A percentile compares a stretch with the other conserved stretches of the same genome.
These are phyloP conservation scores for Trichechus manatus DNA, from an alignment of 2,113 vertebrate species.

Conservation along the genomic window DNA sequence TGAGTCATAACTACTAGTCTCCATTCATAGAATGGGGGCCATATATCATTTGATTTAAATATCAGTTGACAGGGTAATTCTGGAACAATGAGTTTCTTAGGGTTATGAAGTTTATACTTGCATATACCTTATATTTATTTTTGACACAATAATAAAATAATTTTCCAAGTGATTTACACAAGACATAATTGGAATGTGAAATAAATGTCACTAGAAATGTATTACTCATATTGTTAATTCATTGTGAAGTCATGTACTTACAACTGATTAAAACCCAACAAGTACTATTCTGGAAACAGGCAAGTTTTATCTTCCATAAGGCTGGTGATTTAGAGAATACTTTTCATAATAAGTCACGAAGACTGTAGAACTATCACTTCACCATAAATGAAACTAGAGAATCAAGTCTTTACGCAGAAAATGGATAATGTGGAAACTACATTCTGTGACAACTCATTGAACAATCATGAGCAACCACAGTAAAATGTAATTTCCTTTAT, in stretches of 20 bases:
- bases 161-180: slow-evolving; percentile 68
- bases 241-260: slow-evolving; percentile 54
- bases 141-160: slow-evolving; percentile 33
- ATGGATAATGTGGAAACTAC: slow-evolving; percentile 78
- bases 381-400: slow-evolving; percentile 77
- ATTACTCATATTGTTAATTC: slow-evolving; percentile 53
- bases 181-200: slow-evolving; percentile 49
- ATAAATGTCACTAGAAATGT: slow-evolving; percentile 52
- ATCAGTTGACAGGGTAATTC: background rate
- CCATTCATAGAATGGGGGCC: background rate
- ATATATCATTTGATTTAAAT: slow-evolving; percentile 30
- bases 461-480: slow-evolving; percentile 75
- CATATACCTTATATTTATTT: slow-evolving; percentile 45
- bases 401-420: slow-evolving; percentile 69
- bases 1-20: background rate
- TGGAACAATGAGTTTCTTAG: background rate
- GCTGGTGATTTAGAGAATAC: slow-evolving; percentile 70
- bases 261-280: slow-evolving; percentile 70
- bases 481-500: slow-evolving; percentile 77
- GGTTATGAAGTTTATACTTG: background rate
- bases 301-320: slow-evolving; percentile 57
- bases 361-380: slow-evolving; percentile 59
- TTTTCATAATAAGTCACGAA: slow-evolving; percentile 75
- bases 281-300: slow-evolving; percentile 64
- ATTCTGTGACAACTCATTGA: slow-evolving; percentile 79